A percentile compares a stretch with the other conserved stretches of the same genome.
These are phyloP conservation scores for Hydroisotoma schaefferi DNA, from an alignment of 2,888 invertebrate species.

Conservation along the genomic window DNA sequence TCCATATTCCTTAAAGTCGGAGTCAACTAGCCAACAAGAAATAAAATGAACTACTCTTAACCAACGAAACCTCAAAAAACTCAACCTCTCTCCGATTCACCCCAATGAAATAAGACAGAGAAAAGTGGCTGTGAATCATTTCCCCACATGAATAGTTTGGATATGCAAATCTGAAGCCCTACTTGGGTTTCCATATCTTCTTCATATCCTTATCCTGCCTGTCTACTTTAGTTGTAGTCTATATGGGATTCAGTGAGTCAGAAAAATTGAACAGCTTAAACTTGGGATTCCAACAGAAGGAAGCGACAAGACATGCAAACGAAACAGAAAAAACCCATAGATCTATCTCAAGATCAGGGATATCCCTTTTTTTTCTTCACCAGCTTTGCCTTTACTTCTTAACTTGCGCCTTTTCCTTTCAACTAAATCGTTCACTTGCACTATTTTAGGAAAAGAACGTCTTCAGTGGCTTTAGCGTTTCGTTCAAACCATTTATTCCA, in stretches of 20 bases:
- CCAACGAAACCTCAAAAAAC: neutral
- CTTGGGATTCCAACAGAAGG: neutral
- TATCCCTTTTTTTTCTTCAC: no score
- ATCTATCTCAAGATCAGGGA: neutral
- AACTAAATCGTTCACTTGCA: neutral
- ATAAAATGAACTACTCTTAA: no score
- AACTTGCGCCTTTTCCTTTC: no score
- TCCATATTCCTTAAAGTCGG: no score
- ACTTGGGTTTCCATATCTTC: neutral
- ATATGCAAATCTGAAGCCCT: neutral
- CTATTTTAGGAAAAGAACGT: neutral
- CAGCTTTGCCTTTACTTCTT: no score
- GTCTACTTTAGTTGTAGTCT: no score
- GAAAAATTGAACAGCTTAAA: slow-evolving; percentile 1
- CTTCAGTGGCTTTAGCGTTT: neutral
- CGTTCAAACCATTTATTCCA: no score
- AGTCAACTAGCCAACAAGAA: no score
- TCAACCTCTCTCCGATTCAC: neutral
- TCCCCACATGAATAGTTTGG: neutral
- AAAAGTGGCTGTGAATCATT: neutral
- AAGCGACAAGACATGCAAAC: slow-evolving; percentile 14
- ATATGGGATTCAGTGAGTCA: neutral
- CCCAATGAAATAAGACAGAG: neutral
- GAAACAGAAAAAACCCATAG: neutral
- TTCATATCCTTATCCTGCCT: no score